Evolutionary conservation across 2,113 vertebrate species (phyloP).

Genomic region (Xyliphius kryptos): DNA sequence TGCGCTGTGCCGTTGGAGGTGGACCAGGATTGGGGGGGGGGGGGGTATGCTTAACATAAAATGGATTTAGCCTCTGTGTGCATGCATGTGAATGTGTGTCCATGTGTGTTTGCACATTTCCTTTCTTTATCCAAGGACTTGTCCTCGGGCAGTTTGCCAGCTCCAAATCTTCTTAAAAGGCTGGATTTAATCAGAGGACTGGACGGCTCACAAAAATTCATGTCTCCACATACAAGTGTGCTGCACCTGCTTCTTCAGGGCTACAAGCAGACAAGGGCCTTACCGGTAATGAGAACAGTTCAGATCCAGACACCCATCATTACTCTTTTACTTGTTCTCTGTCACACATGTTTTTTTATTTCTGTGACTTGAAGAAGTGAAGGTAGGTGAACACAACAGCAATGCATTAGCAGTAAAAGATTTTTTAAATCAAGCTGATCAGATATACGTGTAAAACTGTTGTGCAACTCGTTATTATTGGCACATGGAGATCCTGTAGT

Average conservation of each 20-base stretch:
- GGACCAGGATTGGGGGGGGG: slow-evolving; percentile 1
- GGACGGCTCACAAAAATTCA: slow-evolving; percentile 23
- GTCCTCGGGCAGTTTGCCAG: slow-evolving; percentile 44
- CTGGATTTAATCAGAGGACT: slow-evolving; percentile 40
- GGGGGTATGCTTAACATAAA: slow-evolving; percentile 47
- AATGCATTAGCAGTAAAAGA: slow-evolving; percentile 38
- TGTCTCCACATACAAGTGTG: slow-evolving; percentile 19
- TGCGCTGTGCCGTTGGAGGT: slow-evolving; percentile 30
- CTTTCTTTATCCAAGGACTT: slow-evolving; percentile 51
- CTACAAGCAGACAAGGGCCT: slow-evolving; percentile 21
- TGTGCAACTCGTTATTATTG: slow-evolving; percentile 40
- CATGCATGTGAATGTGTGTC: slow-evolving; percentile 16
- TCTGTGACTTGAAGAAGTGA: slow-evolving; percentile 1
- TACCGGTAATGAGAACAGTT: slow-evolving; percentile 51
- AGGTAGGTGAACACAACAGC: slow-evolving; percentile 53
- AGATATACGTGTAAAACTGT: slow-evolving; percentile 50
- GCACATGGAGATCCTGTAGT: slow-evolving; percentile 52
- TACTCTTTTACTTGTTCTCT: slow-evolving; percentile 10
- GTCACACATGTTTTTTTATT: not conserved
- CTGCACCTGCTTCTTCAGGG: slow-evolving; percentile 34
- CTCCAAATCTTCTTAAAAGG: slow-evolving; percentile 40
- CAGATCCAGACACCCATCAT: slow-evolving; percentile 48
- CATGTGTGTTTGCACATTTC: slow-evolving; percentile 27
- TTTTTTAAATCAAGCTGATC: slow-evolving; percentile 46
- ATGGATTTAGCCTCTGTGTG: slow-evolving; percentile 51